These are phyloP conservation scores for Acrocephalus scirpaceus DNA, from an alignment of 2,797 vertebrate species.

Conservation along the genomic window DNA sequence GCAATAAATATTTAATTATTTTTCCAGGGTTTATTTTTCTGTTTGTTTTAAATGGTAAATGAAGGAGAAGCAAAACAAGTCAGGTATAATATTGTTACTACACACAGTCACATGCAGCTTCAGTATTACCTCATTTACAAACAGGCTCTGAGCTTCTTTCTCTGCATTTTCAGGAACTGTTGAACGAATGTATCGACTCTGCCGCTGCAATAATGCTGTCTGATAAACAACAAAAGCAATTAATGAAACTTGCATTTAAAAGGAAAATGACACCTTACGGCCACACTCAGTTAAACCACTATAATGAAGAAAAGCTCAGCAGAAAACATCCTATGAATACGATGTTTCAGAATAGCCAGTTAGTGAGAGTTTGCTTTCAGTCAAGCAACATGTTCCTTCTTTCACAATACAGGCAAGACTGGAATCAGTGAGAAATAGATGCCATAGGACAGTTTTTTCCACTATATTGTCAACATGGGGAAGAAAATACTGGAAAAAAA, in stretches of 20 bases:
- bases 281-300: not conserved
- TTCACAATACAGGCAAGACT: not conserved
- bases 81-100: not conserved
- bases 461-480: not conserved
- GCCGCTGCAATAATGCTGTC: constrained; percentile 88
- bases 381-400: not conserved
- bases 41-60: not conserved
- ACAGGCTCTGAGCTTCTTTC: constrained; percentile 90
- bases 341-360: not conserved
- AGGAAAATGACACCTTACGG: not conserved
- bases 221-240: constrained; percentile 67
- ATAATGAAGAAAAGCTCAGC: not conserved
- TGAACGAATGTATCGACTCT: constrained; percentile 86
- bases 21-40: not conserved
- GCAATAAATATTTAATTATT: not conserved
- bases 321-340: not conserved
- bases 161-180: constrained; percentile 91
- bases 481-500: not conserved
- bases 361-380: not conserved
- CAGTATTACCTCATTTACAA: constrained; percentile 92
- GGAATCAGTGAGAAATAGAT: not conserved
- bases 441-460: not conserved
- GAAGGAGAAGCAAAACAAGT: not conserved
- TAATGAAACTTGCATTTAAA: not conserved
- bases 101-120: not conserved